Evolutionary conservation across 2,888 invertebrate genomes (phyloP), one percentile per base, ranked within the genome.

Genomic region (Alentia gelatinosa): DNA sequence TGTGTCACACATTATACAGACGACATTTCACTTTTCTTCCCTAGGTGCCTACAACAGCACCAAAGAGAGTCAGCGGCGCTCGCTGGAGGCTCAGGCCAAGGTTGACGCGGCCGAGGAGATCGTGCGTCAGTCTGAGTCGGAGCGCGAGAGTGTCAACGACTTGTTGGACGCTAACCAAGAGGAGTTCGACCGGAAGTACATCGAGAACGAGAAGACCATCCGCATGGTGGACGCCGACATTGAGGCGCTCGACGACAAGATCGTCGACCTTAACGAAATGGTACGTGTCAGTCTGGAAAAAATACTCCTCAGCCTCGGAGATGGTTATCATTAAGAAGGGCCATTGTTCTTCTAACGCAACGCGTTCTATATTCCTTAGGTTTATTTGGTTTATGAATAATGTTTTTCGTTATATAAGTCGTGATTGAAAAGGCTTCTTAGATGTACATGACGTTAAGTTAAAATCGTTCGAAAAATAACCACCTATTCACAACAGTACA

Each of bases 1-100:
- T n/a, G n/a, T n/a, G n/a, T n/a, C n/a, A n/a, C n/a, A n/a, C n/a
- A n/a, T n/a, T n/a, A n/a, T n/a, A n/a, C n/a, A n/a, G n/a, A n/a
- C n/a, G n/a, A n/a, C n/a, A n/a, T n/a, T n/a, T 26, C n/a, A n/a
- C 63, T 26, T 26, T 5, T 56, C 35, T 50, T 75, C n/a, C n/a
- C 39, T 94, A 97, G 97, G 97, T 92, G 99, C 99, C 0, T 97
- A 99, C 90, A 98, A 98, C 95, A 97, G 99, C 75, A 99, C 99
- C 0, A 97, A 98, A 50, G 98, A 98, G 93, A 97, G 97, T 92
- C 97, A 97, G 90, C 96, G 96, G 56, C 96, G 97, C 79, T 97
- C 97, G 0, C 95, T 96, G 83, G 96, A 96, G 26, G 97, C 97
- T 0, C 97, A 97, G 93, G 90, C 92, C 30, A 94, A 94, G 90